Conservation (phyloP, 2,113 vertebrate species). For the Grammomys surdaster region DNA sequence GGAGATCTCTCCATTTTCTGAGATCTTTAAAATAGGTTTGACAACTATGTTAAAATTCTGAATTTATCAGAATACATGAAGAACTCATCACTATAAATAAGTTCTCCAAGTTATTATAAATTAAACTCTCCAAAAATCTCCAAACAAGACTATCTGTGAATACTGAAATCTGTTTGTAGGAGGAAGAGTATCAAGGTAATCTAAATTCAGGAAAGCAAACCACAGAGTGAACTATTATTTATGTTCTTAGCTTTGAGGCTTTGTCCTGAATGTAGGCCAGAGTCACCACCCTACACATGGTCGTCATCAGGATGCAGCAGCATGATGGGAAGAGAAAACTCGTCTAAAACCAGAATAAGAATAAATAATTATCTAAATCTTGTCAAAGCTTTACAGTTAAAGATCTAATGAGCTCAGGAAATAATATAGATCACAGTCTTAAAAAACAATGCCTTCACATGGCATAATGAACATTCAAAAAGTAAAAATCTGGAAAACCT, state of each 20-base stretch:
- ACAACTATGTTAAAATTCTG: background rate
- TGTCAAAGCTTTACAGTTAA: background rate
- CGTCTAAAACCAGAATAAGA: background rate
- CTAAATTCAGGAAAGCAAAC: background rate
- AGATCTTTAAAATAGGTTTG: background rate
- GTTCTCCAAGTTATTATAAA: background rate
- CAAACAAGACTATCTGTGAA: background rate
- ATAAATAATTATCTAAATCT: background rate
- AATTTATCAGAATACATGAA: background rate
- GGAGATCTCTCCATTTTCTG: too few species aligned
- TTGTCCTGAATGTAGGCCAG: accelerated
- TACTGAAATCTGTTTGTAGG: background rate
- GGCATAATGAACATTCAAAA: background rate
- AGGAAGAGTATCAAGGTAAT: background rate
- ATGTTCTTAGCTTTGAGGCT: background rate
- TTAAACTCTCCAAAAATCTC: background rate
- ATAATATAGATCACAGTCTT: background rate
- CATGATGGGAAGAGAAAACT: background rate
- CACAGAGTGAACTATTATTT: accelerated
- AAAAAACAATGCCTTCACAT: background rate
- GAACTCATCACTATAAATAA: background rate
- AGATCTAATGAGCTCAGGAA: background rate
- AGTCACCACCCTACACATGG: accelerated
- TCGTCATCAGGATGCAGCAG: background rate
- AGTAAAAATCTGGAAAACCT: background rate